These are phyloP conservation scores for Araneus ventricosus DNA, from an alignment of 1,140 invertebrate genomes.

Conservation along the genomic window DNA sequence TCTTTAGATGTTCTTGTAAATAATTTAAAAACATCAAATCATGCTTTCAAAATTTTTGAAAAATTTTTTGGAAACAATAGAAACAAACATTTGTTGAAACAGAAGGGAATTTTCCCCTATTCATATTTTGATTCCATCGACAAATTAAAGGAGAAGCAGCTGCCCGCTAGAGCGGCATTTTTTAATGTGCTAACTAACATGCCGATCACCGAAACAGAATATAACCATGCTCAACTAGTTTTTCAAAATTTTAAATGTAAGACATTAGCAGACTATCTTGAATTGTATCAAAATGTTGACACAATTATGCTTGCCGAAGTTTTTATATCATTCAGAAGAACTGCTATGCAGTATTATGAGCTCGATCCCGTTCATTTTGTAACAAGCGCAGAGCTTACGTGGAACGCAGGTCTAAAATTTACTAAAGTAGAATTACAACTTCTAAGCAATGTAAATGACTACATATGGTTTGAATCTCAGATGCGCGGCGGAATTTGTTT, in stretches of 20 bases:
- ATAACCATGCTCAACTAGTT: not conserved
- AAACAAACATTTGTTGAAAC: not conserved
- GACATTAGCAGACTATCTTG: not conserved
- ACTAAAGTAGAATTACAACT: too few relatives aligned
- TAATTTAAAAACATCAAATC: slow-evolving; percentile 6
- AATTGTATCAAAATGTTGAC: not conserved
- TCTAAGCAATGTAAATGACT: too few relatives aligned
- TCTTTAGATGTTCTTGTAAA: not conserved
- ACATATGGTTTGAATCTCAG: too few relatives aligned
- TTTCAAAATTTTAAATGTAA: not conserved
- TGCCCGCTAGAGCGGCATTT: not conserved
- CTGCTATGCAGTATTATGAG: not conserved
- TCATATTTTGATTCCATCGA: not conserved
- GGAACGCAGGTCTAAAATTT: too few relatives aligned
- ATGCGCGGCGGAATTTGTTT: not conserved
- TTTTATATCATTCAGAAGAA: not conserved
- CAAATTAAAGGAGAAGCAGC: not conserved
- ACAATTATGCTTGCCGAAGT: not conserved
- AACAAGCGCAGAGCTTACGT: not conserved
- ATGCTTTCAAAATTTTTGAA: not conserved
- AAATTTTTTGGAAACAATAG: not conserved
- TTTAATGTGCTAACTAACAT: not conserved
- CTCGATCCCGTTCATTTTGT: not conserved
- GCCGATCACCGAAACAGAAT: not conserved
- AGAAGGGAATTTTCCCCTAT: not conserved